A percentile compares a stretch with the other conserved stretches of the same genome.
phyloP scores from a whole-genome alignment of 2,888 invertebrate genomes.

The Parelbella ahira region DNA sequence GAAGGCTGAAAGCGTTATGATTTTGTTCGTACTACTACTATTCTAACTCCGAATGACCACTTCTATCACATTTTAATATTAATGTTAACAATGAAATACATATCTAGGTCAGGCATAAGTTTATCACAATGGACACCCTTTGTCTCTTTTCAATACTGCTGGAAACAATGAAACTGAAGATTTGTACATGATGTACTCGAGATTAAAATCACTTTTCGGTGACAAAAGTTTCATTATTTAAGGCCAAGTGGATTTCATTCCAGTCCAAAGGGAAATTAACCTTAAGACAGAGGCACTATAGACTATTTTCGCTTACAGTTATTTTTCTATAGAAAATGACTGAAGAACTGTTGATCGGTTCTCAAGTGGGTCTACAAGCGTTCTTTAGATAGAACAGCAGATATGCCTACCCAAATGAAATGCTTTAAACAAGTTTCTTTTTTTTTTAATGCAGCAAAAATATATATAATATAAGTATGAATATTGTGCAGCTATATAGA shows the following conservation, averaged over 20 bases:
- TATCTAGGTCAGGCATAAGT: too few relatives aligned
- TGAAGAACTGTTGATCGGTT: conserved; percentile 9
- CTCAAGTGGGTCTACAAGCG: conserved; percentile 4
- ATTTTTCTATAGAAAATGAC: not conserved
- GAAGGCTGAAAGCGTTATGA: too few relatives aligned
- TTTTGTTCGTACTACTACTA: too few relatives aligned
- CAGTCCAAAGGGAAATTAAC: not conserved
- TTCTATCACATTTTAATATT: too few relatives aligned
- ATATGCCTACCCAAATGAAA: conserved; percentile 1
- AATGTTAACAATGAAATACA: too few relatives aligned
- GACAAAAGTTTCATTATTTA: not conserved
- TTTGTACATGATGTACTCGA: not conserved
- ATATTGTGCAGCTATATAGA: too few relatives aligned
- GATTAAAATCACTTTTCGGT: conserved; percentile 4
- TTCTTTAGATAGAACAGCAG: conserved; percentile 3
- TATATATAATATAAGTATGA: too few relatives aligned
- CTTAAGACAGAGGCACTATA: not conserved
- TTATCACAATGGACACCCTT: too few relatives aligned
- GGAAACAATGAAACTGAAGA: not conserved
- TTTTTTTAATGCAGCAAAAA: too few relatives aligned
- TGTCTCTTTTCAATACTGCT: too few relatives aligned
- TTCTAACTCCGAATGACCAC: too few relatives aligned
- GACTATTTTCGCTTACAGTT: conserved; percentile 1
- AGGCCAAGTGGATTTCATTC: conserved; percentile 12
- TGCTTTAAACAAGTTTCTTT: too few relatives aligned